Conservation (phyloP, 2,797 vertebrate genomes). For the Coregonus suidteri region DNA sequence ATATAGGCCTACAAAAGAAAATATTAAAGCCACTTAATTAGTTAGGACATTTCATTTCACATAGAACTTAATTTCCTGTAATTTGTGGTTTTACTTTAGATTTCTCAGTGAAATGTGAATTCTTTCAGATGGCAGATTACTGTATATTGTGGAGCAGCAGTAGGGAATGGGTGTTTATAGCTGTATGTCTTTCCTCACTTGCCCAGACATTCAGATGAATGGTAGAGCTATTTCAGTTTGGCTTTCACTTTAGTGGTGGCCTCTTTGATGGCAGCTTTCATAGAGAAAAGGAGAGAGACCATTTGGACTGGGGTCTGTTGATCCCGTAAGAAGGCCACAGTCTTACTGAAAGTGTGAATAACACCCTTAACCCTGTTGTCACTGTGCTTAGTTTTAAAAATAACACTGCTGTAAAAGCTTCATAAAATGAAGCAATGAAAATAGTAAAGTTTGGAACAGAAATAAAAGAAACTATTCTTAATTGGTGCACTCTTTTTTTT, state of each 20-base stretch:
- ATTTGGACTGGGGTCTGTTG: conserved; percentile 25
- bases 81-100: conserved; percentile 14
- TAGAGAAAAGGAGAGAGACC: conserved; percentile 32
- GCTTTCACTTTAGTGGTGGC: conserved; percentile 41
- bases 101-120: conserved; percentile 5
- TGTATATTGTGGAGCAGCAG: conserved; percentile 14
- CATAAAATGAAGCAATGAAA: conserved; percentile 26
- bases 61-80: conserved; percentile 15
- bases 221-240: conserved; percentile 45
- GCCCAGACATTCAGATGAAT: conserved; percentile 43
- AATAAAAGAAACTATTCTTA: neutral
- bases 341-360: conserved; percentile 22
- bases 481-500: neutral
- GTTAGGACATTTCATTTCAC: neutral
- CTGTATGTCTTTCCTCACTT: conserved; percentile 21
- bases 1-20: neutral
- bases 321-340: conserved; percentile 26
- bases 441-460: conserved; percentile 8
- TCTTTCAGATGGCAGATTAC: neutral
- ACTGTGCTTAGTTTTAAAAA: conserved; percentile 26
- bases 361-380: conserved; percentile 23
- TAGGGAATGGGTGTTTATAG: conserved; percentile 13
- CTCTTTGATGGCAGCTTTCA: conserved; percentile 28
- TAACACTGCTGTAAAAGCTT: conserved; percentile 23
- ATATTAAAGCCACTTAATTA: conserved; percentile 12